Evolutionary conservation across 2,797 vertebrate genomes (phyloP).

Genomic region (Rhinoraja longicauda): DNA sequence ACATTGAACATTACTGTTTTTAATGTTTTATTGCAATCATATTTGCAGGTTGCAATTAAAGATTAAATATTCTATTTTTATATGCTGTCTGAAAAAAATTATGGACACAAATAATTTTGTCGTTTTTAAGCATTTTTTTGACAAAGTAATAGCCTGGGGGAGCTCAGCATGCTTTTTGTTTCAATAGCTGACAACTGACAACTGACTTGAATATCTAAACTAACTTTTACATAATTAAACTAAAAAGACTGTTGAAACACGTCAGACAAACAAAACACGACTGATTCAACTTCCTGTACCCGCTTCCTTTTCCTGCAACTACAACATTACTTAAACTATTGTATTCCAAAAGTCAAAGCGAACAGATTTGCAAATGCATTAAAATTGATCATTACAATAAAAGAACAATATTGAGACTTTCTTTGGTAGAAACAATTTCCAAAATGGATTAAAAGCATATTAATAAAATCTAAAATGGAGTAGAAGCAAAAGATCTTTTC

Average conservation of each 20-base stretch:
- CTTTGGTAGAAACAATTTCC: background rate
- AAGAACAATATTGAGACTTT: background rate
- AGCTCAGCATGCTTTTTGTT: background rate
- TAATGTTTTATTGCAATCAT: background rate
- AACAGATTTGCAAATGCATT: background rate
- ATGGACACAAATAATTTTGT: background rate
- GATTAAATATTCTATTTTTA: conserved; percentile 8
- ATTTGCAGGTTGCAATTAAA: background rate
- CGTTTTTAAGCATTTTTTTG: background rate
- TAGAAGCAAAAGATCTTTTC: background rate
- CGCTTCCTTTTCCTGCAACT: background rate
- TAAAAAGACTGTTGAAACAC: background rate
- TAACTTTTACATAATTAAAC: background rate
- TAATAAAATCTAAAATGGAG: background rate
- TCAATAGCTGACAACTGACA: too few relatives aligned
- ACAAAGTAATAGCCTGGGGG: background rate
- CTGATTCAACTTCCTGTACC: background rate
- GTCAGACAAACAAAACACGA: background rate
- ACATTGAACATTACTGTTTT: background rate
- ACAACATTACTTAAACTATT: background rate
- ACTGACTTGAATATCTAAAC: too few relatives aligned
- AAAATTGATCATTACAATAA: background rate
- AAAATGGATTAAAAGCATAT: background rate
- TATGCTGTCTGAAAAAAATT: background rate
- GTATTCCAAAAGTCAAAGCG: background rate